Evolutionary conservation across 2,113 vertebrate species (phyloP).

Genomic region (Gadus macrocephalus): DNA sequence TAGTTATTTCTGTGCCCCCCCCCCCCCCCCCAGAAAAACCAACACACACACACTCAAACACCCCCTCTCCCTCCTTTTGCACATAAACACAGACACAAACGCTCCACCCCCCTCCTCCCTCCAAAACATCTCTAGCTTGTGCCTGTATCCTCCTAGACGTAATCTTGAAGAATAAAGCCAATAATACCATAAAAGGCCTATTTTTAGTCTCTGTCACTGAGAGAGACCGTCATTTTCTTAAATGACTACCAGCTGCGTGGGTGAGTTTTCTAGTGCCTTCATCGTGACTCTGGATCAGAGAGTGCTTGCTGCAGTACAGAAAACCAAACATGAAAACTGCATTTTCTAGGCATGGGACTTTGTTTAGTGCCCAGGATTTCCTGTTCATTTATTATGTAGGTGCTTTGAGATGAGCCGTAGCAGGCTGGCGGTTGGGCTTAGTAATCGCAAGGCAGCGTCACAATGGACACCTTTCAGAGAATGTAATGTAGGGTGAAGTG

Average conservation of each 20-base stretch:
- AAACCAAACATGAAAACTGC: constrained; percentile 29
- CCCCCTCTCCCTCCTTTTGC: too few species aligned
- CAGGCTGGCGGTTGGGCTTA: background rate
- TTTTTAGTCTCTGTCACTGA: constrained; percentile 41
- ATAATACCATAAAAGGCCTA: constrained; percentile 22
- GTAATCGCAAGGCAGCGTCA: constrained; percentile 6
- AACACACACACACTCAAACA: too few species aligned
- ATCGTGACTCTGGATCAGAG: background rate
- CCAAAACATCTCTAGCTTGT: constrained; percentile 18
- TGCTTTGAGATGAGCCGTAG: constrained; percentile 1
- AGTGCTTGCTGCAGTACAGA: background rate
- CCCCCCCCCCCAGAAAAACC: background rate
- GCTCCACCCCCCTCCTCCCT: constrained; percentile 10
- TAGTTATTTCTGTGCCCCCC: constrained; percentile 36
- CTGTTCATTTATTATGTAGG: constrained; percentile 38
- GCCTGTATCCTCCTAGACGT: constrained; percentile 9
- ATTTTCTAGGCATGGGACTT: constrained; percentile 20
- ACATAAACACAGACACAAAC: too few species aligned
- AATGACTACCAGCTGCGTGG: constrained; percentile 19
- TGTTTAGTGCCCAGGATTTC: background rate
- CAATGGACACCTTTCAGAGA: too few species aligned
- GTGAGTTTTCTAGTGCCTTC: background rate
- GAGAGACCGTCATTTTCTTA: constrained; percentile 13
- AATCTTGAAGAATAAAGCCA: constrained; percentile 47
- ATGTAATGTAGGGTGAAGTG: background rate